Conservation (phyloP, 2,797 vertebrate species). For the Pipistrellus nathusii region DNA sequence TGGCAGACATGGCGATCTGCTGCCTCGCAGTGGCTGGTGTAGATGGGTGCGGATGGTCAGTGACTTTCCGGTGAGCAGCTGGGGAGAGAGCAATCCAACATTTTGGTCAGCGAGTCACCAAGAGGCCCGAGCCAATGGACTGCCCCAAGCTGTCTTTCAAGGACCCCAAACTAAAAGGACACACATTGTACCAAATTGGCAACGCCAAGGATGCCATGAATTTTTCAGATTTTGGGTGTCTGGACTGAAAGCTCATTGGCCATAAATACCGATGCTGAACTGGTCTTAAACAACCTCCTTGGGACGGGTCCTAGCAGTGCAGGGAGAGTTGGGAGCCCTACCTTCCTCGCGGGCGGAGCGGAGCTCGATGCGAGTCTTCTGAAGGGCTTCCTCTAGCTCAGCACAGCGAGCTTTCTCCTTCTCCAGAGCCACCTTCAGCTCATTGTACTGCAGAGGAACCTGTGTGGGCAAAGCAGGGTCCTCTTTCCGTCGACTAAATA, state of each 20-base stretch:
- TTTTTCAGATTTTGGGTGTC: background rate
- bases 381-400: constrained; percentile 97
- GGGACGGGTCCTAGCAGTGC: background rate
- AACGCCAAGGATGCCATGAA: background rate
- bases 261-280: background rate
- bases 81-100: constrained; percentile 79
- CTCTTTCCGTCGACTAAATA: constrained; percentile 97
- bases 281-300: background rate
- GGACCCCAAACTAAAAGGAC: background rate
- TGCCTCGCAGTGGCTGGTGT: constrained; percentile 96
- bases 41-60: constrained; percentile 94
- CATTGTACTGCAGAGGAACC: constrained; percentile 96
- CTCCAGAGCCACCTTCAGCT: constrained; percentile 98
- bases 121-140: background rate
- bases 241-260: background rate
- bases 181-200: background rate
- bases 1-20: constrained; percentile 99
- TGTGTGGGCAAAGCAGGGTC: constrained; percentile 96
- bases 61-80: constrained; percentile 98
- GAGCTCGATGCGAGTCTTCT: constrained; percentile 98
- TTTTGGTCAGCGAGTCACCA: background rate
- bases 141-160: constrained; percentile 37
- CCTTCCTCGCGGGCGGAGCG: constrained; percentile 97
- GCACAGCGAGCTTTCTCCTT: constrained; percentile 96
- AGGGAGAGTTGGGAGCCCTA: constrained; percentile 79